These are phyloP conservation scores for Mesocricetus auratus DNA, from an alignment of 2,113 vertebrate species.

Conservation along the genomic window DNA sequence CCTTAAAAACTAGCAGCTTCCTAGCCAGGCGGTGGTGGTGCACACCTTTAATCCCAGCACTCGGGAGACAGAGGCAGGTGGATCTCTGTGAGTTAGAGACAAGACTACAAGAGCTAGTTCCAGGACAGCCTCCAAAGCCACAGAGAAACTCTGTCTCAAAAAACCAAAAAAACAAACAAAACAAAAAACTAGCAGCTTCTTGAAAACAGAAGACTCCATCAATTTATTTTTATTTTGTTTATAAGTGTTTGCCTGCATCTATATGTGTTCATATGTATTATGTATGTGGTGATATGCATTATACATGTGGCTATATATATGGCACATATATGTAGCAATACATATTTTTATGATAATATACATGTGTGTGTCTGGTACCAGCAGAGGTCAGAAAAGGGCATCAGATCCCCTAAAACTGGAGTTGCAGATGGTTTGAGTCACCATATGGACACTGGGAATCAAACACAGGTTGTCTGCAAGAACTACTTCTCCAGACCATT, in stretches of 20 bases:
- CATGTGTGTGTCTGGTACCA: neutral
- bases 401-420: neutral
- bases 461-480: neutral
- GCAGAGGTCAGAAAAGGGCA: neutral
- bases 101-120: no score
- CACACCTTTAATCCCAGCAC: no score
- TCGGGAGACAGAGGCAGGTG: no score
- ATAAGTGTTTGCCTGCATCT: no score
- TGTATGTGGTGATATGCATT: neutral
- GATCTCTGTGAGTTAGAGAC: no score
- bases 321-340: neutral
- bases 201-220: conserved; percentile 15
- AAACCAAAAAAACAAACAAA: no score
- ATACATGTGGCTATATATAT: no score
- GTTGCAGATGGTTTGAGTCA: neutral
- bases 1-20: conserved; percentile 43
- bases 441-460: neutral
- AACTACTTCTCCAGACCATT: neutral
- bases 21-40: no score
- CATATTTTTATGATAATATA: neutral
- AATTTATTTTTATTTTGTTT: neutral
- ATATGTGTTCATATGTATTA: neutral
- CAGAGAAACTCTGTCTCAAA: no score
- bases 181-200: conserved; percentile 42
- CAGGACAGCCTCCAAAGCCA: no score